Conservation (phyloP, 2,797 vertebrate genomes). For the Neomorphus geoffroyi region DNA sequence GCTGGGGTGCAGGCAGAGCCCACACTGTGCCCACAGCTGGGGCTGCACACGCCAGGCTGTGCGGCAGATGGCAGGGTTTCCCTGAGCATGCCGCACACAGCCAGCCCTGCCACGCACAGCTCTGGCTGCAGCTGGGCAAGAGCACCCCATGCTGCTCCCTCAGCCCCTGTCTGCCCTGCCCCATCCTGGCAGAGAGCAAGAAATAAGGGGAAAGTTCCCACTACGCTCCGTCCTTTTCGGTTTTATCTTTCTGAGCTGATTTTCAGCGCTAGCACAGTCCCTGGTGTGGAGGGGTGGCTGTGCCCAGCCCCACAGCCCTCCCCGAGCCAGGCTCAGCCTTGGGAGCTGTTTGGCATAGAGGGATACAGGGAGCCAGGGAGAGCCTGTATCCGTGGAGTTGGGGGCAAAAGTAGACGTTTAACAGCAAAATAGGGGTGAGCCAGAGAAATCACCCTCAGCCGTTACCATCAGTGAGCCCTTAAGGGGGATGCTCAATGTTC, state of each 20-base stretch:
- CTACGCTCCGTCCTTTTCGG: background rate
- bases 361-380: rapidly evolving
- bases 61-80: conserved; percentile 54
- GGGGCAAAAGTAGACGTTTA: background rate
- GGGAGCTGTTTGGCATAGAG: background rate
- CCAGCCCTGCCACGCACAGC: background rate
- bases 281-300: rapidly evolving
- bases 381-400: background rate
- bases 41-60: background rate
- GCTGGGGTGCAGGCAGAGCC: background rate
- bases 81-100: background rate
- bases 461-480: background rate
- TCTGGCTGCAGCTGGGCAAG: background rate
- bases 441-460: background rate
- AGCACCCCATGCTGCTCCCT: background rate
- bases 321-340: background rate
- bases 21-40: background rate
- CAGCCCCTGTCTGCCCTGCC: rapidly evolving
- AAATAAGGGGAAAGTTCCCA: background rate
- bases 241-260: background rate
- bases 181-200: background rate
- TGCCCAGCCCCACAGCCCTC: rapidly evolving
- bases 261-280: background rate
- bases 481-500: background rate
- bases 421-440: background rate